These are phyloP conservation scores for Aspidoscelis tigris DNA, from an alignment of 2,113 vertebrate genomes.

Conservation along the genomic window DNA sequence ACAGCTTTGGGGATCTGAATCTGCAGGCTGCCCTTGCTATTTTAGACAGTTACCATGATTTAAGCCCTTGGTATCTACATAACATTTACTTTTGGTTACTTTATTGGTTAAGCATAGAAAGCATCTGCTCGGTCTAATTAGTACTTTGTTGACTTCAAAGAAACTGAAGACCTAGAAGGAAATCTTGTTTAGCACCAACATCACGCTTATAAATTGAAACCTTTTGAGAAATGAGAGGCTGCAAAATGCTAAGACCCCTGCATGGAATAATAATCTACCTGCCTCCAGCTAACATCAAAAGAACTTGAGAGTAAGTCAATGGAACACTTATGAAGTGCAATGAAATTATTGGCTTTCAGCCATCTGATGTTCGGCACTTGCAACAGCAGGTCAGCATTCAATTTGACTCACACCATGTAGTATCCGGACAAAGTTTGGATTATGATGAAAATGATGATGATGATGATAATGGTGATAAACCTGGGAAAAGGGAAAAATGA, in stretches of 20 bases:
- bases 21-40: background rate
- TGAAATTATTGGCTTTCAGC: conserved; percentile 5
- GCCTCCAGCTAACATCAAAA: conserved; percentile 25
- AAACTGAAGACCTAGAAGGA: background rate
- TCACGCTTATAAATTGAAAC: background rate
- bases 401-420: conserved; percentile 5
- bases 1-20: background rate
- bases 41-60: background rate
- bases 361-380: background rate
- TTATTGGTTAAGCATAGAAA: background rate
- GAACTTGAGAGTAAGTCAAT: conserved; percentile 7
- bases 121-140: conserved; percentile 19
- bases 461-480: conserved; percentile 35
- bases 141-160: conserved; percentile 23
- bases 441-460: conserved; percentile 31
- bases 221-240: background rate
- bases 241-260: background rate
- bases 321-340: background rate
- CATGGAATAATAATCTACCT: conserved; percentile 10
- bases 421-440: conserved; percentile 13
- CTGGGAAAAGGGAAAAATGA: conserved; percentile 48
- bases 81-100: too few relatives aligned
- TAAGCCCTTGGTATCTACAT: too few relatives aligned
- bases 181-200: conserved; percentile 24
- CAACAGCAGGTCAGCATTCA: conserved; percentile 5